Conservation (phyloP, 2,888 invertebrate genomes). For the Nowickia ferox region DNA sequence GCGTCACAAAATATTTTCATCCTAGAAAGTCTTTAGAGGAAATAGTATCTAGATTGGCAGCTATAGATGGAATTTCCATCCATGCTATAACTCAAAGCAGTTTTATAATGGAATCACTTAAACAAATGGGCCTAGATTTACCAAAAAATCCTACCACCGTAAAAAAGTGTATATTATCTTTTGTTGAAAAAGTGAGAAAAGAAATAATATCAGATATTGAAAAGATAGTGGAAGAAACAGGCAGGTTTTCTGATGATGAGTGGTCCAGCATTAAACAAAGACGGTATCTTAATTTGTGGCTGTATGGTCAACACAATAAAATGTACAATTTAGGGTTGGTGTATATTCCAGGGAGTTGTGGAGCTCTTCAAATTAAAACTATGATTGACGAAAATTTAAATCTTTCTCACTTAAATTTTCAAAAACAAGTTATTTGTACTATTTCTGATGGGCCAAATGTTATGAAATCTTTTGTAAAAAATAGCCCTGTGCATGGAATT, state of each 20-base stretch:
- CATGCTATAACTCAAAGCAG: too few relatives aligned
- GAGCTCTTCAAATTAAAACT: neutral
- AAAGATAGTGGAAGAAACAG: neutral
- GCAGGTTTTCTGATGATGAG: neutral
- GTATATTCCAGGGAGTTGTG: neutral
- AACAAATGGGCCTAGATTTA: too few relatives aligned
- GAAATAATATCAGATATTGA: neutral
- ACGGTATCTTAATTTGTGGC: neutral
- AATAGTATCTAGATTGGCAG: too few relatives aligned
- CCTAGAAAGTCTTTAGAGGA: too few relatives aligned
- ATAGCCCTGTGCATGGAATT: neutral
- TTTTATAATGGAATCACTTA: too few relatives aligned
- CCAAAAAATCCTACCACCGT: neutral
- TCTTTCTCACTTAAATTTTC: neutral
- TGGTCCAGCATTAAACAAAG: neutral
- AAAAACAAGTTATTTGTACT: neutral
- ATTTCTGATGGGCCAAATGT: neutral
- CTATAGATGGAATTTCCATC: too few relatives aligned
- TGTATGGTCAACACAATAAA: neutral
- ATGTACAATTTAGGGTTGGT: neutral
- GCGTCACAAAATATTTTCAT: too few relatives aligned
- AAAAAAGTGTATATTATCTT: neutral
- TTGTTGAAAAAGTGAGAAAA: neutral
- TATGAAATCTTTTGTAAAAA: neutral
- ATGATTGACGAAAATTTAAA: neutral